Conservation (phyloP, 1,140 invertebrate species). For the Neotoxoptera formosana region DNA sequence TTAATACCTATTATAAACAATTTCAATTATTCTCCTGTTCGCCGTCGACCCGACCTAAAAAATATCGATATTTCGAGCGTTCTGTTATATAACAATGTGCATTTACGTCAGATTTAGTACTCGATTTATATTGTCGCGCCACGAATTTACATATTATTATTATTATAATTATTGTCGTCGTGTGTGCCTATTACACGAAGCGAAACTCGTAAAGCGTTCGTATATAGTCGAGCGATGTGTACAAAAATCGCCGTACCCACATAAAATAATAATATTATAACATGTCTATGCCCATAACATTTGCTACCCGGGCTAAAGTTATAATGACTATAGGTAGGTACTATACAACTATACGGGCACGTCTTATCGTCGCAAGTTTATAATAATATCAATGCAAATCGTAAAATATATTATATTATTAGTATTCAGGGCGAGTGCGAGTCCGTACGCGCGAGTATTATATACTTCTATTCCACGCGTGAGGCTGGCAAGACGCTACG, state of each 20-base stretch:
- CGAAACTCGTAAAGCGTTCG: neutral
- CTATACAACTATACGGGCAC: neutral
- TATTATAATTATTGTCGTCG: neutral
- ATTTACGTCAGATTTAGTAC: too few relatives aligned
- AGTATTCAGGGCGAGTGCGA: neutral
- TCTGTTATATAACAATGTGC: too few relatives aligned
- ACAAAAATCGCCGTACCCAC: neutral
- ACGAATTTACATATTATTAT: neutral
- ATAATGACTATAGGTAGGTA: neutral
- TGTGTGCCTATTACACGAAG: neutral
- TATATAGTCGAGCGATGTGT: neutral
- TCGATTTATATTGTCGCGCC: too few relatives aligned
- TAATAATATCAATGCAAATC: slow-evolving; percentile 18
- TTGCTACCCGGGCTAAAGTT: neutral
- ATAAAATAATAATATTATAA: neutral
- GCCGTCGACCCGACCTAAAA: too few relatives aligned
- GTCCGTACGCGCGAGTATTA: neutral
- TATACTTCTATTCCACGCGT: neutral
- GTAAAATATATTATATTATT: neutral
- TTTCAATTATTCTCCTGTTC: too few relatives aligned
- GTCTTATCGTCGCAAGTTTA: neutral
- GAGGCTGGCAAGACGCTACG: neutral
- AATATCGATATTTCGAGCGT: too few relatives aligned
- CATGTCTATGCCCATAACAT: neutral
- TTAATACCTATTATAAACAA: too few relatives aligned